A percentile compares a stretch with the other conserved stretches of the same genome.
Conservation (phyloP, 2,113 vertebrate species). For the Carettochelys insculpta region DNA sequence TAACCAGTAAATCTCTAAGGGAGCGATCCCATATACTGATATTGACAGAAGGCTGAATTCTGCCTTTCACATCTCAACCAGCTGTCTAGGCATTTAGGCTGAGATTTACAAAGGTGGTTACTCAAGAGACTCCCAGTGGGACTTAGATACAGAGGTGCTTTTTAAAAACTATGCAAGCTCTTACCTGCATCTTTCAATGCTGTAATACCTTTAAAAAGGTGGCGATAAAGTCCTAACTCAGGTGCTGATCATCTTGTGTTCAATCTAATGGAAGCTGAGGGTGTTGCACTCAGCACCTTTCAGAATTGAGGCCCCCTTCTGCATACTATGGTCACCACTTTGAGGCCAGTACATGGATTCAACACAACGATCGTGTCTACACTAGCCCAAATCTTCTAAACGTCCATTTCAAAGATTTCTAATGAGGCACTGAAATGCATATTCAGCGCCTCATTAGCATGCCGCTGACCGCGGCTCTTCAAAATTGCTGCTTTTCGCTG, state of each 20-base stretch:
- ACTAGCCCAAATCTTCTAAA: too few species aligned
- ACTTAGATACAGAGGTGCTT: background rate
- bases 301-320: background rate
- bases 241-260: background rate
- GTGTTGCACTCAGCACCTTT: background rate
- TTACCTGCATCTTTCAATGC: background rate
- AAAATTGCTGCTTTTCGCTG: too few species aligned
- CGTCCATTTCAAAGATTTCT: too few species aligned
- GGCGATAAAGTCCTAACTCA: background rate
- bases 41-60: background rate
- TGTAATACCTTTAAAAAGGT: background rate
- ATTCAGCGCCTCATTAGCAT: too few species aligned
- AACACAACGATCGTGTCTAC: too few species aligned
- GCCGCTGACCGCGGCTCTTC: too few species aligned
- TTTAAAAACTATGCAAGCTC: background rate
- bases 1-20: background rate
- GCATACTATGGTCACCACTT: background rate
- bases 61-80: background rate
- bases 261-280: background rate
- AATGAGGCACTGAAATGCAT: too few species aligned
- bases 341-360: background rate
- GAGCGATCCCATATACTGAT: background rate
- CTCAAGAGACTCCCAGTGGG: background rate
- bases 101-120: background rate
- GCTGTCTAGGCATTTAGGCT: background rate